Percentiles rank a stretch among this genome's conserved stretches.
Conservation (phyloP, 1,140 invertebrate genomes). For the Sitobion miscanthi region DNA sequence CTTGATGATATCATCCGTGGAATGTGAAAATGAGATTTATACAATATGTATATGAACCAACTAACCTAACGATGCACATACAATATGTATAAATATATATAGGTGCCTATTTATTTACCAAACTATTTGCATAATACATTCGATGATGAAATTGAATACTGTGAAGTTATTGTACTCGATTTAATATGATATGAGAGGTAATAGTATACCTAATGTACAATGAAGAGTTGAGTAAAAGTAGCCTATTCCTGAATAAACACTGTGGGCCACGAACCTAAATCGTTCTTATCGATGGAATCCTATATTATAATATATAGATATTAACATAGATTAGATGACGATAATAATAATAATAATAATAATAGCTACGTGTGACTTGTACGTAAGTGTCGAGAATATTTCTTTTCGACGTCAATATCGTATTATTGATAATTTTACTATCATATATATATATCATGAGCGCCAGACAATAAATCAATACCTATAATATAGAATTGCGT, state of each 20-base stretch:
- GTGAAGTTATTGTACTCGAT: neutral
- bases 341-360: neutral
- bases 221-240: neutral
- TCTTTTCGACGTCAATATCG: neutral
- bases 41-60: neutral
- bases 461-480: neutral
- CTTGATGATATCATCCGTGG: neutral
- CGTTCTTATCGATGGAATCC: neutral
- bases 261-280: neutral
- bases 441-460: neutral
- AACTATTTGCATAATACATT: neutral
- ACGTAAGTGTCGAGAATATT: neutral
- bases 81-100: neutral
- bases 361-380: neutral
- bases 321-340: neutral
- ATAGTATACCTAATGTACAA: neutral
- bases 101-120: neutral
- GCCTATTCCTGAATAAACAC: neutral
- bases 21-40: neutral
- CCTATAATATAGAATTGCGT: neutral
- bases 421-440: neutral
- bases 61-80: too few relatives aligned
- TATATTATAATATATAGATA: neutral
- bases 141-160: neutral
- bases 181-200: neutral